phyloP scores from a whole-genome alignment of 2,113 vertebrate genomes.

The Sebastes schlegelii region DNA sequence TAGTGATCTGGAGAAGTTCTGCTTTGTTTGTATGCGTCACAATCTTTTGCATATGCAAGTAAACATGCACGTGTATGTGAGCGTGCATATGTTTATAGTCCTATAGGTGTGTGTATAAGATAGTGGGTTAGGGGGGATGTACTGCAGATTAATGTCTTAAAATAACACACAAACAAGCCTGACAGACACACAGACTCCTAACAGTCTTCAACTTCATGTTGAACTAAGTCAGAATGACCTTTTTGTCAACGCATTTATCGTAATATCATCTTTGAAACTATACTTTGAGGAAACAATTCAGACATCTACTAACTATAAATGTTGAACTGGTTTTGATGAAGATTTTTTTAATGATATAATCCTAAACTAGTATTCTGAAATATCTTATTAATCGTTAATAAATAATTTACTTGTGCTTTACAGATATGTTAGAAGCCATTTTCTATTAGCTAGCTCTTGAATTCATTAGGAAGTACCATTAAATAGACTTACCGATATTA shows the following conservation, averaged over 20 bases:
- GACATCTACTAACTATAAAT: background rate
- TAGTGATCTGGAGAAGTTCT: background rate
- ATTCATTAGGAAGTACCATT: background rate
- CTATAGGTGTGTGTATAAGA: constrained; percentile 36
- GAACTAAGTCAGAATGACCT: background rate
- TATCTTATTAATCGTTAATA: background rate
- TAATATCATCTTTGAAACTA: background rate
- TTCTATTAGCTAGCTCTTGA: background rate
- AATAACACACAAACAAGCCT: constrained; percentile 27
- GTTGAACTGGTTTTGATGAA: background rate
- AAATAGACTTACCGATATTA: background rate
- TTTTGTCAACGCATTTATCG: background rate
- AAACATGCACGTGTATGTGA: constrained; percentile 19
- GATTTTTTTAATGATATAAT: background rate
- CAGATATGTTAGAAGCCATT: background rate
- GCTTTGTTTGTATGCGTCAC: background rate
- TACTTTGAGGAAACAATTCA: background rate
- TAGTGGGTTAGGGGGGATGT: background rate
- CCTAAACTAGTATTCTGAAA: background rate
- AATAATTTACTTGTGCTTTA: background rate
- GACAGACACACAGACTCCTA: background rate
- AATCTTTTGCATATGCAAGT: constrained; percentile 1
- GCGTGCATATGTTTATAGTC: constrained; percentile 14
- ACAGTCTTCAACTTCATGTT: background rate
- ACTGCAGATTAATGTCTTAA: constrained; percentile 46